Evolutionary conservation across 2,113 vertebrate species (phyloP).

Genomic region (Crotalus tigris): DNA sequence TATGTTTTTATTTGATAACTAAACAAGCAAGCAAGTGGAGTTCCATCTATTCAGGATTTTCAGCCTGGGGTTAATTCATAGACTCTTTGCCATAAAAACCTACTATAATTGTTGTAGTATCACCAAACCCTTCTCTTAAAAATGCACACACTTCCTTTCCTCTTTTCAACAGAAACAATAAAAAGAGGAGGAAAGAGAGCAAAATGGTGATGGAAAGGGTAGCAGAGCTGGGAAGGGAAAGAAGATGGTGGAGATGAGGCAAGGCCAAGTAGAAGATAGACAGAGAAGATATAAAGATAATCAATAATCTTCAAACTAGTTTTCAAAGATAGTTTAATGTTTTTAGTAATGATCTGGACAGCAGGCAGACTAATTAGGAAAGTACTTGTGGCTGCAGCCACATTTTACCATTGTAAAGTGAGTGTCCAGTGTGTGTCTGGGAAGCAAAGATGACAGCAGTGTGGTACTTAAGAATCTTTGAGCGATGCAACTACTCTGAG

Average conservation of each 20-base stretch:
- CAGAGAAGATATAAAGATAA: not conserved
- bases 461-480: not conserved
- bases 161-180: not conserved
- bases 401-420: not conserved
- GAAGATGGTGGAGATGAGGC: not conserved
- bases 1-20: not conserved
- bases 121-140: not conserved
- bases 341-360: not conserved
- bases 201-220: not conserved
- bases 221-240: not conserved
- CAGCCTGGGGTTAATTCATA: not conserved
- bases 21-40: not conserved
- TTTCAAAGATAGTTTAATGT: not conserved
- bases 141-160: not conserved
- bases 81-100: not conserved
- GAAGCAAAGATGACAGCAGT: not conserved
- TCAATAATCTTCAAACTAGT: not conserved
- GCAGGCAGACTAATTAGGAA: not conserved
- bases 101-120: not conserved
- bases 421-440: not conserved
- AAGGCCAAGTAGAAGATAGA: not conserved
- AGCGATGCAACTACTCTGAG: not conserved
- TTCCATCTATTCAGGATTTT: not conserved
- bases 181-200: not conserved
- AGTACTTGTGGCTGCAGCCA: not conserved